Base-by-base conservation (phyloP, 2,113 vertebrate genomes). In the Sisor rabdophorus region DNA sequence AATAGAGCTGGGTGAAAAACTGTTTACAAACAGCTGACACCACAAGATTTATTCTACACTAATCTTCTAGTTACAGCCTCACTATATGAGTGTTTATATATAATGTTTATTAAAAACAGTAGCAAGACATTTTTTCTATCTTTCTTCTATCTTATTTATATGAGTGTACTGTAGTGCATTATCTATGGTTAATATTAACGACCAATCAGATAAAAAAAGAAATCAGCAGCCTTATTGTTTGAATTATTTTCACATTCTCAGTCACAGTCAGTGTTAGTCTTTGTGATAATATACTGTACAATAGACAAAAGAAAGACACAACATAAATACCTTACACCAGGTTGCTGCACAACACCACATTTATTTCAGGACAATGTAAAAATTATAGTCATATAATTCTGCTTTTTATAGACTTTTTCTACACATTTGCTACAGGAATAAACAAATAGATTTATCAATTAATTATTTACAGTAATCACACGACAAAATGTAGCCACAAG, bases 341-440 rank as follows among this genome's bases (percentile, higher is more conserved):
- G 92, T 91, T 93, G 94, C 92, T 95, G 93, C 95, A 93, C 93
- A 77, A 94, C 95, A 53, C 86, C 86, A 89, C 91, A 95, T 95
- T 98, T 98, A 98, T 96, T 98, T 94, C 90, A 78, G 60, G 94
- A 94, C 90, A 91, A 93, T 91, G 96, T 95, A 96, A 95, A 98
- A 98, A 91, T 91, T 88, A 89, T 89, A 81, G 19, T 79, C 64
- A 81, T 78, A 76, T 76, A 73, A 76, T 52, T 84, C 47, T 80
- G 48, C 91, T 90, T 90, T 89, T 89, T 91, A 91, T 89, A 88
- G 85, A 85, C 92, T 69, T 94, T 95, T 94, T 95, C 79, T 80
- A 80, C 86, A 82, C 73, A 82, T 91, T 83, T 92, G 92, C 91
- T 90, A 91, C 90, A 92, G 89, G 86, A 90, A 88, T 85, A 87